A percentile compares a stretch with the other conserved stretches of the same genome.
Conservation (phyloP, 2,888 invertebrate genomes). For the Torymus auratus region DNA sequence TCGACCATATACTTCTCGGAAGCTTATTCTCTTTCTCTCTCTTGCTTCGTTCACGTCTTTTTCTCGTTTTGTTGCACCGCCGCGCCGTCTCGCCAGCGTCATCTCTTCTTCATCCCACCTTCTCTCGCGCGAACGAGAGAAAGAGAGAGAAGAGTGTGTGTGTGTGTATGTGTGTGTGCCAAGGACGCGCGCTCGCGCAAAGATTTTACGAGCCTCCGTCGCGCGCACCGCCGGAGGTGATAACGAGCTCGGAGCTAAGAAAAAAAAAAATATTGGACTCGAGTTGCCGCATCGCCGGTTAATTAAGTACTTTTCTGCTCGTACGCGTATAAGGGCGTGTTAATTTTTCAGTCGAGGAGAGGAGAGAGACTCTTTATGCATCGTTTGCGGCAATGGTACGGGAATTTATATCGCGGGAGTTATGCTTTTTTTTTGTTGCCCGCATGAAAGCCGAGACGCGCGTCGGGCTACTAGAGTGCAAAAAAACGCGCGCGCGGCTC, state of each 20-base stretch:
- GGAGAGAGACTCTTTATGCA: constrained; percentile 4
- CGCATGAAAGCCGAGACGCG: not conserved
- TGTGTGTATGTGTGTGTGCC: constrained; percentile 18
- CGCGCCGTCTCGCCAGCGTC: too few species aligned
- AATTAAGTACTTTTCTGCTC: constrained; percentile 30
- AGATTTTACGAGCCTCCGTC: constrained; percentile 29
- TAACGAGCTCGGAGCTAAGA: constrained; percentile 2
- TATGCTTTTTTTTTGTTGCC: not conserved
- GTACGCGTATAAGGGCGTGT: not conserved
- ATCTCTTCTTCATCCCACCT: too few species aligned
- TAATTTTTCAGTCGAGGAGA: constrained; percentile 7
- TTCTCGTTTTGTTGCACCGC: not conserved
- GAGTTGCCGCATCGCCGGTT: constrained; percentile 6
- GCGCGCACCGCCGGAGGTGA: not conserved
- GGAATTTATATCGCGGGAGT: not conserved
- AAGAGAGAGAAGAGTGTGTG: too few species aligned
- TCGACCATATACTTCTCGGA: too few species aligned
- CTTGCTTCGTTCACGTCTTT: not conserved
- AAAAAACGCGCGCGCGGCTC: constrained; percentile 11
- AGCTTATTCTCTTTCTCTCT: not conserved
- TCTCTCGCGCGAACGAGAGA: too few species aligned
- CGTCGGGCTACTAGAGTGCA: not conserved
- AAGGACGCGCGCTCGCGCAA: constrained; percentile 20
- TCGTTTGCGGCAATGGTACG: constrained; percentile 1
- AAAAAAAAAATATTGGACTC: constrained; percentile 25